phyloP scores from a whole-genome alignment of 2,888 invertebrate species.

The Orchesellides sinensis region DNA sequence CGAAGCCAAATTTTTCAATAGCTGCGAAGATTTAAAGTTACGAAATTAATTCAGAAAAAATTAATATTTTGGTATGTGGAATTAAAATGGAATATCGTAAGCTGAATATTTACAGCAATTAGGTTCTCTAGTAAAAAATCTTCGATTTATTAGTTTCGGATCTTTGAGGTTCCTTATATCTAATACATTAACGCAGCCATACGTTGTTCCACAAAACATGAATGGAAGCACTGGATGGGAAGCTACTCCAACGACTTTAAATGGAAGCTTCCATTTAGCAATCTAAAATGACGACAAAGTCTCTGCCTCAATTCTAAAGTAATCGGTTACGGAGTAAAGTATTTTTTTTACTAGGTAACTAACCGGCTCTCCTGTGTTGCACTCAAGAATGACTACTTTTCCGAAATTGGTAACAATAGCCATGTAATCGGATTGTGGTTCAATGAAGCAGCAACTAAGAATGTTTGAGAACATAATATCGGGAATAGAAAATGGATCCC shows the following conservation, averaged over 20 bases:
- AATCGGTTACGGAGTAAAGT: too few species aligned
- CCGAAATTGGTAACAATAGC: constrained; percentile 66
- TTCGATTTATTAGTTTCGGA: constrained; percentile 66
- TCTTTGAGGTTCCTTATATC: constrained; percentile 64
- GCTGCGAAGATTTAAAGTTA: constrained; percentile 43
- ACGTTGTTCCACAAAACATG: constrained; percentile 66
- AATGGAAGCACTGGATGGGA: constrained; percentile 69
- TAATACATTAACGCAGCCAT: constrained; percentile 68
- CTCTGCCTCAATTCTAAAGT: not conserved
- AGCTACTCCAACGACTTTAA: constrained; percentile 53
- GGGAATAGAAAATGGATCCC: constrained; percentile 49
- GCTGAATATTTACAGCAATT: constrained; percentile 30
- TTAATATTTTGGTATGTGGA: too few species aligned
- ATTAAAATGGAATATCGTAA: not conserved
- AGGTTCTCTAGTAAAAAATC: constrained; percentile 58
- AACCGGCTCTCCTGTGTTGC: constrained; percentile 61
- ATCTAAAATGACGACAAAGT: constrained; percentile 28
- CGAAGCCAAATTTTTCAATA: constrained; percentile 67
- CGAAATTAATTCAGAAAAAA: too few species aligned
- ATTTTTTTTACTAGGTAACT: not conserved
- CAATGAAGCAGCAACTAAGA: constrained; percentile 61
- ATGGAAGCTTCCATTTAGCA: constrained; percentile 67
- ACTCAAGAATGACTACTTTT: constrained; percentile 58
- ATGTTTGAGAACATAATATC: constrained; percentile 68
- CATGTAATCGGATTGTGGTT: constrained; percentile 64